A percentile compares a stretch with the other conserved stretches of the same genome.
Evolutionary conservation across 2,113 vertebrate species (phyloP).

Genomic region (Phyllostomus discolor): DNA sequence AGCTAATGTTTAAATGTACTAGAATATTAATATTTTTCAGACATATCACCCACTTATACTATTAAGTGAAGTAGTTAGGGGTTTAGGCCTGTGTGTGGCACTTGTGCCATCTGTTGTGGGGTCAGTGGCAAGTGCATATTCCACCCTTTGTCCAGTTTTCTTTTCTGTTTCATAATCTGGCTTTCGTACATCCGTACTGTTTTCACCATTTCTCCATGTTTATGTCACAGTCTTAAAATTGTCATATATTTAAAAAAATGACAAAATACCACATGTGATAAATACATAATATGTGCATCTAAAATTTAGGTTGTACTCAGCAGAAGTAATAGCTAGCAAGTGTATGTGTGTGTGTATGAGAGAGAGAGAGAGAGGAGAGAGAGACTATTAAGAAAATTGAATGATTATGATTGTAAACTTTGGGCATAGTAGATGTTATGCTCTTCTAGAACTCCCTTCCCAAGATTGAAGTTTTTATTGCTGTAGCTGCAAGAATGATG

Average conservation of each 20-base stretch:
- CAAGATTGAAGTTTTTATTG: background rate
- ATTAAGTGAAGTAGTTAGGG: background rate
- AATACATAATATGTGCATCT: background rate
- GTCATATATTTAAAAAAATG: background rate
- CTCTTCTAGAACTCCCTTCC: background rate
- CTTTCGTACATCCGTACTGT: background rate
- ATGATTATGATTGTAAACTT: background rate
- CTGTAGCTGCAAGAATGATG: background rate
- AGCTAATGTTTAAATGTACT: background rate
- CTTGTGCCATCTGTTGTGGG: background rate
- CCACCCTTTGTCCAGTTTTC: background rate
- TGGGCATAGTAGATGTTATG: fast-evolving
- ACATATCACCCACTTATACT: background rate
- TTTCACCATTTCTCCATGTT: background rate
- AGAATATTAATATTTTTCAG: background rate
- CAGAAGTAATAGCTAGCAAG: background rate
- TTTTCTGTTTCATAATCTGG: background rate
- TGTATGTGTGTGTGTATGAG: no score
- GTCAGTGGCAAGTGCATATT: background rate
- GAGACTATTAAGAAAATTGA: background rate
- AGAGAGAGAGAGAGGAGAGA: background rate
- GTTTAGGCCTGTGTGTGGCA: background rate
- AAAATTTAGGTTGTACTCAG: background rate
- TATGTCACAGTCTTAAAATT: background rate
- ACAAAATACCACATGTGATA: background rate